Evolutionary conservation across 2,797 vertebrate genomes (phyloP).

Genomic region (Myiotriccus ornatus): DNA sequence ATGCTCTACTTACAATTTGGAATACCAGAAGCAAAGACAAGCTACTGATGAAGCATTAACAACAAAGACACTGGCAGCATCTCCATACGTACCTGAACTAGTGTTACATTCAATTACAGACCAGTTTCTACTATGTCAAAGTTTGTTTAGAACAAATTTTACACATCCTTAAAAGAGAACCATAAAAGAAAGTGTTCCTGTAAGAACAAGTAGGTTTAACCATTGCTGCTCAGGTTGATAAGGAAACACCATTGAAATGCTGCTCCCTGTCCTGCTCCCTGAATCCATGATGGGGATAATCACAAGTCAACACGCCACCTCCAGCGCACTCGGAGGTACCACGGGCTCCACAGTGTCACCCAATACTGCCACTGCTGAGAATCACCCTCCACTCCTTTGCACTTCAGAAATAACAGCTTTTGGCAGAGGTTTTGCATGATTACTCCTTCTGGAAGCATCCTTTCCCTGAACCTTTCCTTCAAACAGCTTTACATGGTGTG

Average conservation of each 20-base stretch:
- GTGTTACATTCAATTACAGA: slow-evolving; percentile 37
- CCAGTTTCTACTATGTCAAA: slow-evolving; percentile 37
- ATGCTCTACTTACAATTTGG: slow-evolving; percentile 33
- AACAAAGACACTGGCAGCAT: slow-evolving; percentile 12
- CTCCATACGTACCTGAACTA: slow-evolving; percentile 33
- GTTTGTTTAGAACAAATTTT: slow-evolving; percentile 50
- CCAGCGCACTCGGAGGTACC: background rate
- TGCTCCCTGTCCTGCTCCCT: background rate
- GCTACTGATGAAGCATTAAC: slow-evolving; percentile 24
- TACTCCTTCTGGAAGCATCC: background rate
- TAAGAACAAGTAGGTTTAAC: slow-evolving; percentile 32
- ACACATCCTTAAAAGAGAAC: slow-evolving; percentile 41
- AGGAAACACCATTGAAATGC: background rate
- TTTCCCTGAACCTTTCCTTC: background rate
- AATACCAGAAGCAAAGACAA: slow-evolving; percentile 47
- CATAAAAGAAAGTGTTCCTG: background rate
- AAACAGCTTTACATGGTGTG: background rate
- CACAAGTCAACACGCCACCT: background rate
- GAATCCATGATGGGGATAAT: background rate
- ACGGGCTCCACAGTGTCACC: background rate
- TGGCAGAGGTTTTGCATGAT: background rate
- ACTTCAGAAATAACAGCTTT: background rate
- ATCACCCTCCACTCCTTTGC: background rate
- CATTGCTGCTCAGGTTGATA: background rate
- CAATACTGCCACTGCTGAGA: background rate